Evolutionary conservation across 2,797 vertebrate species (phyloP).

Genomic region (Podarcis lilfordi): DNA sequence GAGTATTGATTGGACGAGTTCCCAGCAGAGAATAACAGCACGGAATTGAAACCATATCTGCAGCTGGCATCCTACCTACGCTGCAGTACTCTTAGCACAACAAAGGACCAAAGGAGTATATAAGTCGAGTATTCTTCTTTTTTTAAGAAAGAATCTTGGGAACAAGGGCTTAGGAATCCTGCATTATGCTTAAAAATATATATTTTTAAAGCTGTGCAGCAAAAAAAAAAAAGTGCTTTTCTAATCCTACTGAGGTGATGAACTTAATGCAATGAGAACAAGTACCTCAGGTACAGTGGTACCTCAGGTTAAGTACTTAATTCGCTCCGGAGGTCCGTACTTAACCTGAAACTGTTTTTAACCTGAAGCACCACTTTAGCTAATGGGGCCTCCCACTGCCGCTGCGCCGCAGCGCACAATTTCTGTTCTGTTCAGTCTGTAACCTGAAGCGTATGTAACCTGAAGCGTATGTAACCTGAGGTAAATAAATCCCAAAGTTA

Average conservation of each 20-base stretch:
- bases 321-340: too few relatives aligned
- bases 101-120: constrained; percentile 7
- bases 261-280: constrained; percentile 31
- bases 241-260: constrained; percentile 18
- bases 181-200: constrained; percentile 18
- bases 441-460: too few relatives aligned
- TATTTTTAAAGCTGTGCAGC: not conserved
- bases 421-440: too few relatives aligned
- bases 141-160: not conserved
- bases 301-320: too few relatives aligned
- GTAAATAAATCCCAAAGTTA: not conserved
- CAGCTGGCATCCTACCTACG: not conserved
- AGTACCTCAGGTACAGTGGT: not conserved
- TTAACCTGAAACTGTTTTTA: too few relatives aligned
- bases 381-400: too few relatives aligned
- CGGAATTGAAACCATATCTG: constrained; percentile 12
- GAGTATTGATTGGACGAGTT: constrained; percentile 13
- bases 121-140: not conserved
- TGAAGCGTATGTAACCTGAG: too few relatives aligned
- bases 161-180: constrained; percentile 6
- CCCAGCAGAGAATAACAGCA: not conserved
- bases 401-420: too few relatives aligned
- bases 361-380: too few relatives aligned
- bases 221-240: constrained; percentile 27
- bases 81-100: not conserved